These are phyloP conservation scores for Albula glossodonta DNA, from an alignment of 2,113 vertebrate genomes.

Conservation along the genomic window DNA sequence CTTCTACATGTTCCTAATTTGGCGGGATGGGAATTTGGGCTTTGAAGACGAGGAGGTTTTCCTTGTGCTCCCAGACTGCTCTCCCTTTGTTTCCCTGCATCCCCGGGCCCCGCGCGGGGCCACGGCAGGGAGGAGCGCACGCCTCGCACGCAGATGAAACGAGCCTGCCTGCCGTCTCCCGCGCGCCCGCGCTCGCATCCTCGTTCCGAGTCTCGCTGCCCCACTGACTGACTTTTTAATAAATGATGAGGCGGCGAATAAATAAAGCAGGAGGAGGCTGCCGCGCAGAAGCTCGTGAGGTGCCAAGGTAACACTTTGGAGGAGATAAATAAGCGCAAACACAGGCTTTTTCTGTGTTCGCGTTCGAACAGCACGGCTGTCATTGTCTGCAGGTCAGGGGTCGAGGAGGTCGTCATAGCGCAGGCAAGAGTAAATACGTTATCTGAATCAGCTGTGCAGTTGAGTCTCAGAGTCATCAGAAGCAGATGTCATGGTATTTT, in stretches of 20 bases:
- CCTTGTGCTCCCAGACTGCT: background rate
- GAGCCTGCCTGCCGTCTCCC: slow-evolving; percentile 52
- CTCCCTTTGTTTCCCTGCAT: slow-evolving; percentile 46
- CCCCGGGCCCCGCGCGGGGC: slow-evolving; percentile 28
- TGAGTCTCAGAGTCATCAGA: background rate
- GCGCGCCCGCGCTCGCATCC: slow-evolving; percentile 54
- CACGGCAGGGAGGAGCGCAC: background rate
- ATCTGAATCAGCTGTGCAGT: background rate
- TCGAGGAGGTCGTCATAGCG: background rate
- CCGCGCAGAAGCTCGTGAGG: slow-evolving; percentile 60
- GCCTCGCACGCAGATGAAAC: slow-evolving; percentile 49
- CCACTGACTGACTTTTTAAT: slow-evolving; percentile 80
- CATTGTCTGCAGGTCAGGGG: slow-evolving; percentile 35
- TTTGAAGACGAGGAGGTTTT: background rate
- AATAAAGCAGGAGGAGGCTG: slow-evolving; percentile 74
- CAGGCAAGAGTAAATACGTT: background rate
- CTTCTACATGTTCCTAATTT: slow-evolving; percentile 6
- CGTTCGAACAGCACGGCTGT: slow-evolving; percentile 29
- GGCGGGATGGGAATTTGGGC: slow-evolving; percentile 16
- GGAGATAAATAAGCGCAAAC: slow-evolving; percentile 68
- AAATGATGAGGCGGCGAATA: slow-evolving; percentile 75
- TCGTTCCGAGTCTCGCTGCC: slow-evolving; percentile 47
- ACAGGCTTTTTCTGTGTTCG: slow-evolving; percentile 43
- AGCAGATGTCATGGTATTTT: background rate
- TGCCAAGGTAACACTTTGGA: slow-evolving; percentile 67